Percentiles rank a stretch among this genome's conserved stretches.
Evolutionary conservation across 2,113 vertebrate species (phyloP).

Genomic region (Chamaetylas fuelleborni): DNA sequence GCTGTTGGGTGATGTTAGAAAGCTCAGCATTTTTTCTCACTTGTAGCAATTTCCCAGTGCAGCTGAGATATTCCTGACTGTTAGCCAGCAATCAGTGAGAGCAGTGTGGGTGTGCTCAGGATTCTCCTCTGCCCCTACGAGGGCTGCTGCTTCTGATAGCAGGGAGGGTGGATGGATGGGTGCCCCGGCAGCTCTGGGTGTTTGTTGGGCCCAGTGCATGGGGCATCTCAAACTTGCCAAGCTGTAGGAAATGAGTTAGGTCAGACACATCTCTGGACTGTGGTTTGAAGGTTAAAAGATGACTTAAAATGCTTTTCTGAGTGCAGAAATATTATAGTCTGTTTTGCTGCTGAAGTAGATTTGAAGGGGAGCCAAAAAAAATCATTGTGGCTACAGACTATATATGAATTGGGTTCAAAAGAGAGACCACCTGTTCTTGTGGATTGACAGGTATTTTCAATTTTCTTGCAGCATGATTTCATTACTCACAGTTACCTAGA

Average conservation of each 20-base stretch:
- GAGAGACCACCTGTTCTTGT: constrained; percentile 41
- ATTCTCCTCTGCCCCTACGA: background rate
- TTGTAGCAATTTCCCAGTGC: background rate
- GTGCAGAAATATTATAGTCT: background rate
- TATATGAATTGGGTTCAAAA: background rate
- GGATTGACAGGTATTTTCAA: constrained; percentile 51
- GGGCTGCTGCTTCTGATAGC: background rate
- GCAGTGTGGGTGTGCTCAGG: background rate
- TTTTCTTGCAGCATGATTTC: constrained; percentile 43
- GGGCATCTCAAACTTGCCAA: background rate
- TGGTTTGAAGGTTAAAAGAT: constrained; percentile 46
- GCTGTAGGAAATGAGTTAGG: background rate
- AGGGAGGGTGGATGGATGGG: background rate
- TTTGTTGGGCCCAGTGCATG: background rate
- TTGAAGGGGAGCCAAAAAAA: constrained; percentile 49
- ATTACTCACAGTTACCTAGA: constrained; percentile 44
- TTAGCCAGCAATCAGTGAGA: background rate
- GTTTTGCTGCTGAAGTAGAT: background rate
- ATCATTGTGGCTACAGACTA: background rate
- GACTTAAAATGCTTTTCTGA: background rate
- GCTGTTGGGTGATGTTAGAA: background rate
- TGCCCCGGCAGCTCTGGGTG: background rate
- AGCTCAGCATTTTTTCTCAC: background rate
- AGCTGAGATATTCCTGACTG: background rate
- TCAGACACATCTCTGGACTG: background rate